These are phyloP conservation scores for Oxytorus armatus DNA, from an alignment of 2,888 invertebrate genomes.

Conservation along the genomic window DNA sequence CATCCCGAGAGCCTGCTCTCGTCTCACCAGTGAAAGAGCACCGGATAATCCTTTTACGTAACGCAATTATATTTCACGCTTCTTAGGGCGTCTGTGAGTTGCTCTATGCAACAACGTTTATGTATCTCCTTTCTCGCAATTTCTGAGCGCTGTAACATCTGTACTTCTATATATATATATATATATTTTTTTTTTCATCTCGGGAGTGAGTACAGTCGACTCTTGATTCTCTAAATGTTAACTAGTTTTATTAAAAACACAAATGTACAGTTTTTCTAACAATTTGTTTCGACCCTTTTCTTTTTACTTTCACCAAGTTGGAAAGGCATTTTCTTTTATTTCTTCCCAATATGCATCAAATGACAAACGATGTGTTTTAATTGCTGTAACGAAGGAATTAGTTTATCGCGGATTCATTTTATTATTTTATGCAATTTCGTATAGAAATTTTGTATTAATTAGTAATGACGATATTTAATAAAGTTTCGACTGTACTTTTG, in stretches of 20 bases:
- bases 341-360: too few relatives aligned
- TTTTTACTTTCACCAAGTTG: too few relatives aligned
- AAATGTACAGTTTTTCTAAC: too few relatives aligned
- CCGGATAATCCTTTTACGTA: constrained; percentile 54
- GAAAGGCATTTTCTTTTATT: too few relatives aligned
- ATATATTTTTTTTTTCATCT: constrained; percentile 32
- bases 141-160: constrained; percentile 19
- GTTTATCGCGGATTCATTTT: too few relatives aligned
- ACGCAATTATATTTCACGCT: constrained; percentile 62
- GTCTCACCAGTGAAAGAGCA: too few relatives aligned
- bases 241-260: too few relatives aligned
- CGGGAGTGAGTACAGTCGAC: constrained; percentile 10
- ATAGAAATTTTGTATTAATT: background rate
- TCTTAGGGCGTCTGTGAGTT: constrained; percentile 4
- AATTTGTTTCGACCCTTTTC: too few relatives aligned
- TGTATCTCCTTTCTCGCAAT: constrained; percentile 39
- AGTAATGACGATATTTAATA: background rate
- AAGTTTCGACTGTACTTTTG: constrained; percentile 8
- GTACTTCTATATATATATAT: too few relatives aligned
- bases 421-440: background rate
- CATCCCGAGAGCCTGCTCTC: constrained; percentile 13
- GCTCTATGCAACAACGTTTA: constrained; percentile 24
- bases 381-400: too few relatives aligned
- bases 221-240: too few relatives aligned
- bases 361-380: too few relatives aligned